Conservation (phyloP, 2,888 invertebrate genomes). For the Opisthograptis luteolata region DNA sequence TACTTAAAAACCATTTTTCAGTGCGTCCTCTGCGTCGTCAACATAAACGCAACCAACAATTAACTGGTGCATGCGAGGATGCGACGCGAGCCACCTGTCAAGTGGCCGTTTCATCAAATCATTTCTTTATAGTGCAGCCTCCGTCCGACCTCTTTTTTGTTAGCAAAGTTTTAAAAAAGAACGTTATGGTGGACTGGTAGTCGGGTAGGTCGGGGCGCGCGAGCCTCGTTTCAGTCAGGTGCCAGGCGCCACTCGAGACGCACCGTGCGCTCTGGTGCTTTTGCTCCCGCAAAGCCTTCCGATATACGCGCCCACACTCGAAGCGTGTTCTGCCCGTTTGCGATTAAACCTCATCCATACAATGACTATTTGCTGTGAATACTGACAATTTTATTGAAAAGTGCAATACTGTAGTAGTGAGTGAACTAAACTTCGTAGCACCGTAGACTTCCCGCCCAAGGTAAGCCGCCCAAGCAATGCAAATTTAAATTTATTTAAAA, state of each 20-base stretch:
- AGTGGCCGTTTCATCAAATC: slow-evolving; percentile 81
- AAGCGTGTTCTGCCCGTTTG: slow-evolving; percentile 31
- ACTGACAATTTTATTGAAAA: slow-evolving; percentile 34
- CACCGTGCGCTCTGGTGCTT: slow-evolving; percentile 55
- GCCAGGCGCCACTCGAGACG: slow-evolving; percentile 76
- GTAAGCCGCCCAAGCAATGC: slow-evolving; percentile 46
- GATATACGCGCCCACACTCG: slow-evolving; percentile 44
- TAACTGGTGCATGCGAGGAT: slow-evolving; percentile 69
- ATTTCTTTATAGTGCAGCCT: slow-evolving; percentile 81
- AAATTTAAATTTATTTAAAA: neutral
- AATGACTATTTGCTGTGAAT: slow-evolving; percentile 35
- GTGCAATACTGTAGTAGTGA: slow-evolving; percentile 61
- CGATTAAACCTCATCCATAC: slow-evolving; percentile 19
- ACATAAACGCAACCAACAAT: slow-evolving; percentile 72
- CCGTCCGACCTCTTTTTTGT: slow-evolving; percentile 75
- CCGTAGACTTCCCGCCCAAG: slow-evolving; percentile 56
- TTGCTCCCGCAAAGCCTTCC: slow-evolving; percentile 59
- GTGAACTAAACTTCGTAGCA: slow-evolving; percentile 56
- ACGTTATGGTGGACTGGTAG: slow-evolving; percentile 70
- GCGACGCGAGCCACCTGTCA: slow-evolving; percentile 81
- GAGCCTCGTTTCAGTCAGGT: slow-evolving; percentile 80
- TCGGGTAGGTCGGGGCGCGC: slow-evolving; percentile 82
- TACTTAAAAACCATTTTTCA: slow-evolving; percentile 77
- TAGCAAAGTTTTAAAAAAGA: slow-evolving; percentile 73
- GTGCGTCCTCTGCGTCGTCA: slow-evolving; percentile 62